Evolutionary conservation across 2,113 vertebrate genomes (phyloP), one percentile per base, ranked within the genome.

Genomic region (Hippocampus guttulatus): DNA sequence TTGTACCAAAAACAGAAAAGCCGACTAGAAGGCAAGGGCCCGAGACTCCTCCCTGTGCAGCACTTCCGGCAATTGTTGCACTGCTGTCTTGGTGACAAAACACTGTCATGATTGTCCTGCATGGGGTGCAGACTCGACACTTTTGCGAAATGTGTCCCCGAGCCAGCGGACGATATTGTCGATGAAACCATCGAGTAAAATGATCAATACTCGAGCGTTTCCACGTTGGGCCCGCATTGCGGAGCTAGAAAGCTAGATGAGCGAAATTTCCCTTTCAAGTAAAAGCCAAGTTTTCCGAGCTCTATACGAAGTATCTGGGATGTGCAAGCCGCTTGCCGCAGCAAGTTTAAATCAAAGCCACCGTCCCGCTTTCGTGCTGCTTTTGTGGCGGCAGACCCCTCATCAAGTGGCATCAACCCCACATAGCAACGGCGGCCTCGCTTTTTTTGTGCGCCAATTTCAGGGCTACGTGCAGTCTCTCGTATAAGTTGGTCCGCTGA

Each of bases 401-500:
- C 74, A 40, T 82, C 80, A 87, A 85, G 60, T 73, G 71, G 58
- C 49, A 43, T 41, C 70, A 81, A 69, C 71, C 72, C 73, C 61
- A 14, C 52, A 20, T 5, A 1, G 30, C 25, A 27, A 27, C 25
- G 25, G 25, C 25, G 25, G 25, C 25, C 25, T 27, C 2, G 25
- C 25, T 27, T 27, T 27, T 27, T 27, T 27, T 27, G 25, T 27
- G 25, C 25, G 25, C 25, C 64, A 71, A 74, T 79, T 81, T 80
- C 77, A 74, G 68, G 77, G 67, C 49, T 64, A 10, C 58, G 68
- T 70, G 70, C 68, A 82, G 55, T 72, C 73, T 60, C 84, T 85
- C 77, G 67, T 88, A 80, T 90, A 91, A 75, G 38, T 54, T 64
- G 41, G 61, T 65, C 55, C 82, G 79, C 54, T 63, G 71, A 78